Base-by-base conservation (phyloP, 2,888 invertebrate species). In the Sinodicranocentrus sp. region DNA sequence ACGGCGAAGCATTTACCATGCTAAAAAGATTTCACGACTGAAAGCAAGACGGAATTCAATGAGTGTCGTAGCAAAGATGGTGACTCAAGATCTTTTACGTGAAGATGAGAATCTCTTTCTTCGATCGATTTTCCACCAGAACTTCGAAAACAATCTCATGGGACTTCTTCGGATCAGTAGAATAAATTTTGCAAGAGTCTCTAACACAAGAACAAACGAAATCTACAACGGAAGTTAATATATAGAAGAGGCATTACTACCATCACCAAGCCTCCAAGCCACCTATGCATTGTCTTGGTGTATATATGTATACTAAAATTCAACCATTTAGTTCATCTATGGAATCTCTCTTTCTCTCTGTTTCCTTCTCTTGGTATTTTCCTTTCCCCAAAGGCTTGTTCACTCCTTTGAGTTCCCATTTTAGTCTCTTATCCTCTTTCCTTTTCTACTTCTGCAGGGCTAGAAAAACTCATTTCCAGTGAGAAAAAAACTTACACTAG, bases 181-280 rank as follows among this genome's bases (percentile, higher is more conserved):
- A 85, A 85, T 87, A 85, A 86, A 86, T 87, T 87, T 87, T 87
- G 83, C 87, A 87, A 68, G 78, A 80, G 59, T 84, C 82, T 77
- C 80, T 72, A 73, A 83, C 73, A 70, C 52, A 59, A 15, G 67
- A 75, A 73, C 57, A 59, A 75, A 82, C 71, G 79, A 71, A 75
- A 82, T 75, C 73, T 75, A 68, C 39, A 28, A 59, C 25, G 28
- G 57, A 43, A 70, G 70, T 54, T 57, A 44, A 59, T 75, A 48
- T 44, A 73, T 67, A 68, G 61, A 63, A 33, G 70, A 68, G 23
- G 2, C 39, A 52, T 54, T 57, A 68, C 59, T 17, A 26, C n/a
- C 70, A 48, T 44, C 44, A 77, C 67, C 17, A 44, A 59, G 8
- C 6, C 61, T 25, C 5, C 1, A 61, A 61, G 6, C 6, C 39